These are phyloP conservation scores for Leptinotarsa juncta DNA, from an alignment of 2,888 invertebrate genomes.

Conservation along the genomic window DNA sequence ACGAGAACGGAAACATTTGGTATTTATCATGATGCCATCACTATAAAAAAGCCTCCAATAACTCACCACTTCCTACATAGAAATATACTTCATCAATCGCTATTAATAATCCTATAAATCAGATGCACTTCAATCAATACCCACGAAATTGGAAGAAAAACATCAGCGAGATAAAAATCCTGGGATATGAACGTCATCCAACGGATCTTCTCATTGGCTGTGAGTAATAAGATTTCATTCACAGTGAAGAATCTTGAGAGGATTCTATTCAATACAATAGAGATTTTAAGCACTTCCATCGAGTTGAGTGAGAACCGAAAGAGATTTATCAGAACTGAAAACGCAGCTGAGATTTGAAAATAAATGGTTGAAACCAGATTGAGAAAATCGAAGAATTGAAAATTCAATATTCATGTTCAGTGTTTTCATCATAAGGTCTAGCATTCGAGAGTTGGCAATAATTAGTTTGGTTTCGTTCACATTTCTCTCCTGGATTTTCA, in stretches of 20 bases:
- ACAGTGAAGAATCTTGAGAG: neutral
- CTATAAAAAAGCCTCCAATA: neutral
- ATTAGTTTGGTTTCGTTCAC: too few species aligned
- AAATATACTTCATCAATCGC: neutral
- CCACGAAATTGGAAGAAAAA: neutral
- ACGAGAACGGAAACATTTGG: neutral
- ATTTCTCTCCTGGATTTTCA: too few species aligned
- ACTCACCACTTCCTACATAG: neutral
- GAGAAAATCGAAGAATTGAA: too few species aligned
- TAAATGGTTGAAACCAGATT: too few species aligned
- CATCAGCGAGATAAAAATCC: constrained; percentile 2
- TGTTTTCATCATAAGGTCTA: too few species aligned
- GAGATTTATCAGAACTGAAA: neutral
- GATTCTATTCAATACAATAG: neutral
- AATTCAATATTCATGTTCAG: too few species aligned
- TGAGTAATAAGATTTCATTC: constrained; percentile 11
- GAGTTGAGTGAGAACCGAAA: neutral
- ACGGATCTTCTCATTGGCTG: neutral
- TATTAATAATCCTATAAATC: constrained; percentile 11
- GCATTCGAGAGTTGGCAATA: too few species aligned
- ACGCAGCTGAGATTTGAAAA: neutral
- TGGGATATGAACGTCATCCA: constrained; percentile 5
- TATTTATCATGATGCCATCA: neutral
- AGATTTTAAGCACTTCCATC: neutral
- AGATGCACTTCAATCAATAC: constrained; percentile 1